These are phyloP conservation scores for Diarsia rubi DNA, from an alignment of 2,888 invertebrate species.

Conservation along the genomic window DNA sequence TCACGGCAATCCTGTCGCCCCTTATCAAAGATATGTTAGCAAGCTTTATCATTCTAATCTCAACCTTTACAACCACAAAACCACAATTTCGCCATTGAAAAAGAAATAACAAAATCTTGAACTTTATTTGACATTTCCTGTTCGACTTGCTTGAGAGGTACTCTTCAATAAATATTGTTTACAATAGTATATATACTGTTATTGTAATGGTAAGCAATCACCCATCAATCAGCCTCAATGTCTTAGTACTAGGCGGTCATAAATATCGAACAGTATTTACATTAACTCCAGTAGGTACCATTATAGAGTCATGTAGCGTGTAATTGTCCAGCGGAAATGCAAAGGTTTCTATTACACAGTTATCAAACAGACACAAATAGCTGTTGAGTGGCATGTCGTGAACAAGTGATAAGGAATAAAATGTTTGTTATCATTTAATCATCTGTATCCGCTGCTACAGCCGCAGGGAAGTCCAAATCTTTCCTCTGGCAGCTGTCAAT, in stretches of 20 bases:
- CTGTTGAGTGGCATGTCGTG: slow-evolving; percentile 60
- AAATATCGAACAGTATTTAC: slow-evolving; percentile 45
- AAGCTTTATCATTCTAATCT: slow-evolving; percentile 51
- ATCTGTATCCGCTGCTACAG: slow-evolving; percentile 58
- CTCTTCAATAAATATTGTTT: slow-evolving; percentile 39
- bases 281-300: slow-evolving; percentile 37
- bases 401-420: slow-evolving; percentile 64
- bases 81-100: slow-evolving; percentile 38
- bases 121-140: slow-evolving; percentile 65
- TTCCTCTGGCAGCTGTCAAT: slow-evolving; percentile 40
- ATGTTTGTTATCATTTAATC: slow-evolving; percentile 68
- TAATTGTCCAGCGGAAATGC: slow-evolving; percentile 61
- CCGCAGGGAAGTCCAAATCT: slow-evolving; percentile 48
- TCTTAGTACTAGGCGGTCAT: slow-evolving; percentile 39
- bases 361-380: slow-evolving; percentile 60
- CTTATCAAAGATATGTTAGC: slow-evolving; percentile 42
- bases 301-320: slow-evolving; percentile 47
- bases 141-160: slow-evolving; percentile 32
- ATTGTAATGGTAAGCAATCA: slow-evolving; percentile 44
- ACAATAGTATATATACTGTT: slow-evolving; percentile 45
- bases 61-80: slow-evolving; percentile 40
- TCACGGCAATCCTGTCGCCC: slow-evolving; percentile 29
- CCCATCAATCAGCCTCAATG: slow-evolving; percentile 26
- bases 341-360: slow-evolving; percentile 63
- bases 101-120: slow-evolving; percentile 46